A percentile compares a stretch with the other conserved stretches of the same genome.
Conservation (phyloP, 2,797 vertebrate genomes). For the Sparus aurata region DNA sequence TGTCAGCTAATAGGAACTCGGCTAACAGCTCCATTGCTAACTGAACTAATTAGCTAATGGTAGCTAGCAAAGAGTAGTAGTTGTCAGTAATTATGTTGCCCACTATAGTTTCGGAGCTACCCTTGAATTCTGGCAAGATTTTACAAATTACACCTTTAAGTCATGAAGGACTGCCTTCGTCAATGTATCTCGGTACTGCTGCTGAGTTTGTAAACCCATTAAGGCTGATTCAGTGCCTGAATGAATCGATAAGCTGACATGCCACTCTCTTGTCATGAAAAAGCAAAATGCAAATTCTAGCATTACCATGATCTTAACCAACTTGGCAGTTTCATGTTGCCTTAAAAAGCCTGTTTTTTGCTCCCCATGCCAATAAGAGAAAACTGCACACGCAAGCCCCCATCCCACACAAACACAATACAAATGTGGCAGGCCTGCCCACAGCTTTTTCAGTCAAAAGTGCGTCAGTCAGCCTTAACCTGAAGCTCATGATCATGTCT, state of each 20-base stretch:
- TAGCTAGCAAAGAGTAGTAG: too few species aligned
- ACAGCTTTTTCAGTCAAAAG: slow-evolving; percentile 42
- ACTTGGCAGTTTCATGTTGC: slow-evolving; percentile 35
- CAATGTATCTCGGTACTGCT: slow-evolving; percentile 22
- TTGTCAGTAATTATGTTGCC: too few species aligned
- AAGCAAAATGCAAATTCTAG: slow-evolving; percentile 51
- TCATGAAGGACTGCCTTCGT: background rate
- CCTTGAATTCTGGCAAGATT: too few species aligned
- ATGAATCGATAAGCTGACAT: slow-evolving; percentile 37
- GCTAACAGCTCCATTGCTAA: too few species aligned
- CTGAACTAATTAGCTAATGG: too few species aligned
- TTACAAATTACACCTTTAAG: too few species aligned
- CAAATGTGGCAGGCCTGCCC: slow-evolving; percentile 17
- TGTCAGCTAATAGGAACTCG: too few species aligned
- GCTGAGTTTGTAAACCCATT: slow-evolving; percentile 27
- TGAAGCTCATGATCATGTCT: slow-evolving; percentile 64
- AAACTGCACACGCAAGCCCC: background rate
- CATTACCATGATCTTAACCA: slow-evolving; percentile 38
- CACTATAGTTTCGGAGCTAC: too few species aligned
- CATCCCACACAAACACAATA: slow-evolving; percentile 16
- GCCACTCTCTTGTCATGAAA: slow-evolving; percentile 37
- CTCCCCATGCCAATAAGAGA: slow-evolving; percentile 5
- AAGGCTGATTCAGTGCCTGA: slow-evolving; percentile 21
- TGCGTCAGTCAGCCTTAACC: slow-evolving; percentile 49
- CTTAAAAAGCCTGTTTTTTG: slow-evolving; percentile 29